Evolutionary conservation across 2,113 vertebrate species (phyloP), one percentile per base, ranked within the genome.

Genomic region (Dermatemys mawii): DNA sequence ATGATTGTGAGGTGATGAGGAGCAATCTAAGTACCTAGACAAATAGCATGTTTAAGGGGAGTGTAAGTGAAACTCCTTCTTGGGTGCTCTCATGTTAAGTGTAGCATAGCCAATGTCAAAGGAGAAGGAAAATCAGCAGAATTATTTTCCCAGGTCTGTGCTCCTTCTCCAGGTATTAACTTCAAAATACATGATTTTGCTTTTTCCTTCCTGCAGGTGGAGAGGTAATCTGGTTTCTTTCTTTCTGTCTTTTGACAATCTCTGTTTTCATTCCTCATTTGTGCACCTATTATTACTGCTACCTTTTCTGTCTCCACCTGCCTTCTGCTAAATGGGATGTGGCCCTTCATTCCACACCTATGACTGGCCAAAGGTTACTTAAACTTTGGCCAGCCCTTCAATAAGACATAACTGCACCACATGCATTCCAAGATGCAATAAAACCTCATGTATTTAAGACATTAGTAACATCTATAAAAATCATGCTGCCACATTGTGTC

Each of bases 341-440:
- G 3, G 55, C 51, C 27, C 6, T 81, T 78, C 73, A 81, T 26
- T 73, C 81, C 1, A 1, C 38, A 7, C 5, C 38, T 46, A 78
- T 46, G 1, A 29, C 83, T 57, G 44, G 7, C 16, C 55, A 46
- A 54, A 32, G 51, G 8, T 83, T 83, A 8, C 4, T 60, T 81
- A 60, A 11, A 8, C 48, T 5, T 41, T 57, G 16, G 2, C 27
- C 48, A 38, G n/a, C 78, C 76, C 63, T 26, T 83, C 48, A 79
- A 38, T 7, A 26, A 38, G 41, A 8, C 6, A 4, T 35, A 38
- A 78, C 10, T 79, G 49, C 46, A 78, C 2, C 0, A 0, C 4
- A 1, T 6, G 2, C 2, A 73, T 48, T 88, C 38, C 13, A 63
- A 3, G 4, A 22, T 41, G 54, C 21, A 4, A 5, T 53, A 51